A percentile compares a stretch with the other conserved stretches of the same genome.
Conservation (phyloP, 2,797 vertebrate species). For the Macropus fuliginosus region DNA sequence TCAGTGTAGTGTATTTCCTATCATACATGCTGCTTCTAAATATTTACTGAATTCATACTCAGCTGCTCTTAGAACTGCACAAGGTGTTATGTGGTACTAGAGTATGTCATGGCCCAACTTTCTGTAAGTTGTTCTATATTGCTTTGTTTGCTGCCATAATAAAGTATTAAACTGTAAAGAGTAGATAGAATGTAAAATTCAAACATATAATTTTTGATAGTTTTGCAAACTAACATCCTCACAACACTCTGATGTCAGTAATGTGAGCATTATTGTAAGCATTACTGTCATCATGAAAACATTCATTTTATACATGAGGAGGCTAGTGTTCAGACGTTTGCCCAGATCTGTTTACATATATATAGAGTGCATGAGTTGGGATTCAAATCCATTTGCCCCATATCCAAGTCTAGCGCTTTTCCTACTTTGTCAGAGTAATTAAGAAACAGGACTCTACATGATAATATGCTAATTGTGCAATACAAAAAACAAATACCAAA, state of each 20-base stretch:
- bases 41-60: neutral
- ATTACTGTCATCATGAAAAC: neutral
- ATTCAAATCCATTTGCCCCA: neutral
- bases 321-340: neutral
- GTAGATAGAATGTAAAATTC: neutral
- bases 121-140: neutral
- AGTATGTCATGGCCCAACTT: neutral
- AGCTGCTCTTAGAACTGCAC: neutral
- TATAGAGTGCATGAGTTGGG: neutral
- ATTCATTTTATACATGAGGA: neutral
- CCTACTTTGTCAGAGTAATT: neutral
- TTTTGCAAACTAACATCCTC: neutral
- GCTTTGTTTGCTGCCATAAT: neutral
- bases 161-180: neutral
- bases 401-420: neutral
- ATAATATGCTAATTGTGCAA: neutral
- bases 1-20: neutral
- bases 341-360: neutral
- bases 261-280: neutral
- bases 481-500: constrained; percentile 13
- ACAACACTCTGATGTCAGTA: neutral
- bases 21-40: neutral
- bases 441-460: neutral
- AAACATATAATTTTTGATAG: neutral
- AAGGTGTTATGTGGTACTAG: neutral